Evolutionary conservation across 2,888 invertebrate species (phyloP).

Genomic region (Liopterus haemorrhoidalis): DNA sequence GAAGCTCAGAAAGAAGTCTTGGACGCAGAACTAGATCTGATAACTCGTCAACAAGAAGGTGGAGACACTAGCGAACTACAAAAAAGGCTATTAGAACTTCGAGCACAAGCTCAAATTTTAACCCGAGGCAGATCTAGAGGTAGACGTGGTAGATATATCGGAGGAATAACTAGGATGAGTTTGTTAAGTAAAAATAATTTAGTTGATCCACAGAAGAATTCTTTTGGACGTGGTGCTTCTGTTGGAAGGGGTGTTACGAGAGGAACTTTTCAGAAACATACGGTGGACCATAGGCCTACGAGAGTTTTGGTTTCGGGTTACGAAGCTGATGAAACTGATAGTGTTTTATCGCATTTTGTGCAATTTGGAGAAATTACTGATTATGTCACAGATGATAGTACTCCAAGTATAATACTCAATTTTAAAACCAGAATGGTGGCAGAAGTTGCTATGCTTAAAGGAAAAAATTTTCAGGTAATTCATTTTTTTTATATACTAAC

Average conservation of each 20-base stretch:
- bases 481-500: slow-evolving; percentile 49
- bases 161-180: slow-evolving; percentile 36
- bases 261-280: slow-evolving; percentile 47
- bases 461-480: slow-evolving; percentile 66
- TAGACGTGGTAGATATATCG: slow-evolving; percentile 43
- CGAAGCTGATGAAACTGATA: slow-evolving; percentile 73
- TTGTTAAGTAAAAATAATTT: slow-evolving; percentile 43
- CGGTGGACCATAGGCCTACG: slow-evolving; percentile 81
- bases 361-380: slow-evolving; percentile 85
- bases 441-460: slow-evolving; percentile 70
- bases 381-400: slow-evolving; percentile 64
- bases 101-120: slow-evolving; percentile 51
- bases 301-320: slow-evolving; percentile 83
- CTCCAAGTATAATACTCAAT: slow-evolving; percentile 70
- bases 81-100: slow-evolving; percentile 69
- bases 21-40: slow-evolving; percentile 85
- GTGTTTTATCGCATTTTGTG: slow-evolving; percentile 78
- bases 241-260: neutral
- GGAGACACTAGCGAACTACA: slow-evolving; percentile 78
- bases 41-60: slow-evolving; percentile 82
- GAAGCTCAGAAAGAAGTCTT: slow-evolving; percentile 83
- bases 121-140: slow-evolving; percentile 38
- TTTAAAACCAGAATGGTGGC: slow-evolving; percentile 73
- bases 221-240: slow-evolving; percentile 1
- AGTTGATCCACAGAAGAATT: no score